Evolutionary conservation across 2,113 vertebrate genomes (phyloP).

Genomic region (Dipodomys spectabilis): DNA sequence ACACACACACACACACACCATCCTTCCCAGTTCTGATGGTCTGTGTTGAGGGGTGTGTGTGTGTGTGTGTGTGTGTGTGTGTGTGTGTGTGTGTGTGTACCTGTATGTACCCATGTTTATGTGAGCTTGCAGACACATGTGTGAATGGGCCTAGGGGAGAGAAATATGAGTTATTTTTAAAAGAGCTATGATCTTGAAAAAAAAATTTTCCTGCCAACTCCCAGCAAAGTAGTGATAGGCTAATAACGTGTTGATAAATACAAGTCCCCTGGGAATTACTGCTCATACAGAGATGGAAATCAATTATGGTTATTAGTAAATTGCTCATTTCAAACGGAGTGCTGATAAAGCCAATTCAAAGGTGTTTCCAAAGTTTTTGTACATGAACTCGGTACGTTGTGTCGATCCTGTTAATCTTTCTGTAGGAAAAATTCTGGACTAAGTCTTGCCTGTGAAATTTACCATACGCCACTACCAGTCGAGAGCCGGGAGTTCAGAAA

Average conservation of each 20-base stretch:
- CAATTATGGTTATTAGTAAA: constrained; percentile 36
- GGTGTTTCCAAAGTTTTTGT: neutral
- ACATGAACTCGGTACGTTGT: no score
- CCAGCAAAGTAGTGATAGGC: neutral
- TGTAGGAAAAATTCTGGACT: neutral
- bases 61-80: neutral
- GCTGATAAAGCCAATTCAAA: neutral
- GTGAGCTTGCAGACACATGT: neutral
- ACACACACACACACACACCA: neutral
- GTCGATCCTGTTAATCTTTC: neutral
- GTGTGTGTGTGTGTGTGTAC: neutral
- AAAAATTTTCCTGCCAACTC: neutral
- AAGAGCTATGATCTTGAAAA: neutral
- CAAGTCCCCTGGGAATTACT: neutral
- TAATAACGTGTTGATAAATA: constrained; percentile 31
- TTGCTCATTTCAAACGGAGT: constrained; percentile 31
- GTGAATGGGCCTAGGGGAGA: neutral
- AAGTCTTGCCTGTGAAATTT: neutral
- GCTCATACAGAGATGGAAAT: constrained; percentile 33
- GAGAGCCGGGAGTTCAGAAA: neutral
- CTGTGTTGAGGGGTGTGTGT: neutral
- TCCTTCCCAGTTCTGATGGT: neutral
- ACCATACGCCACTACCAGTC: neutral
- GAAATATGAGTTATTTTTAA: neutral
- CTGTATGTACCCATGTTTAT: fast-evolving